Evolutionary conservation across 2,797 vertebrate genomes (phyloP).

Genomic region (Characodon lateralis): DNA sequence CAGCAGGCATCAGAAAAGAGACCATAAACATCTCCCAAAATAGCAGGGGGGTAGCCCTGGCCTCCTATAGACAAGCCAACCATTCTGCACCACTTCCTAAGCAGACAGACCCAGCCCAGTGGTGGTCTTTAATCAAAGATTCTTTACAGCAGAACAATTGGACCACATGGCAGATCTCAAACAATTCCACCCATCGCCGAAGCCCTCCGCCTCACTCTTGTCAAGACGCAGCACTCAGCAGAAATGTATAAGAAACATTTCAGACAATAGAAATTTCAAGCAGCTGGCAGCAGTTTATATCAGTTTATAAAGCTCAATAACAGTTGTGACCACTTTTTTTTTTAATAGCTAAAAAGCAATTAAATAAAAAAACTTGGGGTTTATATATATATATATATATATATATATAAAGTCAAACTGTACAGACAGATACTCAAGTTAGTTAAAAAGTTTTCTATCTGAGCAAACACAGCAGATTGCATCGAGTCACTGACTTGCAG

Average conservation of each 20-base stretch:
- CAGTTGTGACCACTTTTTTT: neutral
- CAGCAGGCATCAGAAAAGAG: constrained; percentile 56
- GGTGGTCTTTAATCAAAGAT: constrained; percentile 76
- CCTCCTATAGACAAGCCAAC: constrained; percentile 72
- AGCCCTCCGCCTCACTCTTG: constrained; percentile 43
- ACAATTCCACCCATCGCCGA: constrained; percentile 58
- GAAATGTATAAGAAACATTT: constrained; percentile 52
- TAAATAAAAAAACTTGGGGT: too few species aligned
- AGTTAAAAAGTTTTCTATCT: too few species aligned
- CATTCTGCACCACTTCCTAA: constrained; percentile 73
- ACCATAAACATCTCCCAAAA: constrained; percentile 71
- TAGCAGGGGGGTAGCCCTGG: constrained; percentile 62
- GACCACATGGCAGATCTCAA: constrained; percentile 68
- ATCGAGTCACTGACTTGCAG: too few species aligned
- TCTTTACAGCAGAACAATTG: constrained; percentile 80
- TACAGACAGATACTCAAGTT: too few species aligned
- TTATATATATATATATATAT: too few species aligned
- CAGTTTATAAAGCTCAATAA: constrained; percentile 4
- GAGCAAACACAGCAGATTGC: too few species aligned
- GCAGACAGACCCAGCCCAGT: constrained; percentile 75
- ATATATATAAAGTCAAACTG: too few species aligned
- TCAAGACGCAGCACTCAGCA: constrained; percentile 51
- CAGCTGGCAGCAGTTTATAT: constrained; percentile 20
- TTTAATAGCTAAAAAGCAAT: neutral
- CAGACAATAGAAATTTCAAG: constrained; percentile 49